A percentile compares a stretch with the other conserved stretches of the same genome.
Evolutionary conservation across 2,888 invertebrate genomes (phyloP).

Genomic region (Oxyteleia sp.): DNA sequence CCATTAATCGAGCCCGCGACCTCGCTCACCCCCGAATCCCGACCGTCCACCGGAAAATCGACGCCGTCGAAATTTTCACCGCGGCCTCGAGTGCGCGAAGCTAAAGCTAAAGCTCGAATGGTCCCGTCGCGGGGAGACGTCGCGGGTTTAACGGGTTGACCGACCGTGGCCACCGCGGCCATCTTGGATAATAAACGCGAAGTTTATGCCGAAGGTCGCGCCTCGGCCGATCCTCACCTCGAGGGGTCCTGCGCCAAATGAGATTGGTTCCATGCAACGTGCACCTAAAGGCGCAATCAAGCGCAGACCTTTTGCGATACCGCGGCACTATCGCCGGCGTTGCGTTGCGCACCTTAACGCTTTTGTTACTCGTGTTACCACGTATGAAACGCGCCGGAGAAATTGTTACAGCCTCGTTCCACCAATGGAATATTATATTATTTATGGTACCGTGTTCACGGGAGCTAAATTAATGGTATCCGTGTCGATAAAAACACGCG

Average conservation of each 20-base stretch:
- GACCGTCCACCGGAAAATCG: constrained; percentile 14
- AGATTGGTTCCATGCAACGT: constrained; percentile 79
- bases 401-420: constrained; percentile 56
- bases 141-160: constrained; percentile 69
- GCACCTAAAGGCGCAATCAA: constrained; percentile 78
- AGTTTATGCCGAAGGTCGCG: constrained; percentile 79
- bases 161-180: constrained; percentile 64
- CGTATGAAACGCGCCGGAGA: constrained; percentile 55
- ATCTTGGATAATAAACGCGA: constrained; percentile 78
- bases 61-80: constrained; percentile 6
- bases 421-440: constrained; percentile 61
- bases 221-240: constrained; percentile 78
- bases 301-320: constrained; percentile 67
- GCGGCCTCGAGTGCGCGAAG: too few species aligned
- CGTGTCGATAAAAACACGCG: constrained; percentile 56
- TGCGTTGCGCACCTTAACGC: constrained; percentile 50
- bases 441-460: constrained; percentile 46
- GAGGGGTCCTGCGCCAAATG: constrained; percentile 78
- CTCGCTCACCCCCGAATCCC: constrained; percentile 50
- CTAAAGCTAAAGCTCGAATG: constrained; percentile 44
- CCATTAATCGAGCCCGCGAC: constrained; percentile 81
- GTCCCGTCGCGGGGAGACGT: constrained; percentile 42
- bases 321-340: constrained; percentile 44
- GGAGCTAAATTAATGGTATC: constrained; percentile 66
- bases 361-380: constrained; percentile 57